These are phyloP conservation scores for Onychostoma macrolepis DNA, from an alignment of 2,113 vertebrate species.

Conservation along the genomic window DNA sequence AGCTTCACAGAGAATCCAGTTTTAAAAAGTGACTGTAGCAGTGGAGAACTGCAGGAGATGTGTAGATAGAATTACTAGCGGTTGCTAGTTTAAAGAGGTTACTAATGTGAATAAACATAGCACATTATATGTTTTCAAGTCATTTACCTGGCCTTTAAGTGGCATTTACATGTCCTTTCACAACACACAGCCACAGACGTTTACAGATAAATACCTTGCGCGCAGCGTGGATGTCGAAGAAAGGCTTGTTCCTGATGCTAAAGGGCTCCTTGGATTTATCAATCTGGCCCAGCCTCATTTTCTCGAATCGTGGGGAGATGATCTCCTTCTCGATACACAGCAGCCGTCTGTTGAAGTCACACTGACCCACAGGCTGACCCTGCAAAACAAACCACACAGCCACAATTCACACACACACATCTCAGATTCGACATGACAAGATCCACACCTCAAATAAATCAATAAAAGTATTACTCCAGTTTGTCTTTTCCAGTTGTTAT, in stretches of 20 bases:
- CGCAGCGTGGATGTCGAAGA: conserved; percentile 91
- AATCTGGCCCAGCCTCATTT: conserved; percentile 94
- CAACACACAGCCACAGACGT: background rate
- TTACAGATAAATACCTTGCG: conserved; percentile 86
- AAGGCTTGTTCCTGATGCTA: conserved; percentile 93
- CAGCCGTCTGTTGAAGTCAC: conserved; percentile 92
- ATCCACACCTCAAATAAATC: conserved; percentile 1
- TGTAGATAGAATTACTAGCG: background rate
- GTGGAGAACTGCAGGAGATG: background rate
- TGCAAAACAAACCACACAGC: conserved; percentile 70
- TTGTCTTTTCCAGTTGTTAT: background rate
- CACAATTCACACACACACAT: background rate
- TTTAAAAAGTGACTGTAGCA: background rate
- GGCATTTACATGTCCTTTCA: background rate
- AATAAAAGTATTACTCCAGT: background rate
- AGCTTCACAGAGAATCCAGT: background rate
- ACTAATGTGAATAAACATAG: background rate
- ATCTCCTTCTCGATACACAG: conserved; percentile 98
- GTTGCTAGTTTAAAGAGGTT: background rate
- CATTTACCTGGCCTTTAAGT: background rate
- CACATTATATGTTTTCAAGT: background rate
- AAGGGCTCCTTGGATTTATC: conserved; percentile 96
- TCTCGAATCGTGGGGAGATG: conserved; percentile 91
- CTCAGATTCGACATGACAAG: background rate
- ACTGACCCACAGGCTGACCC: conserved; percentile 95